Evolutionary conservation across 1,140 invertebrate species (phyloP).

Genomic region (Pachyrhynchus sulphureomaculatus): DNA sequence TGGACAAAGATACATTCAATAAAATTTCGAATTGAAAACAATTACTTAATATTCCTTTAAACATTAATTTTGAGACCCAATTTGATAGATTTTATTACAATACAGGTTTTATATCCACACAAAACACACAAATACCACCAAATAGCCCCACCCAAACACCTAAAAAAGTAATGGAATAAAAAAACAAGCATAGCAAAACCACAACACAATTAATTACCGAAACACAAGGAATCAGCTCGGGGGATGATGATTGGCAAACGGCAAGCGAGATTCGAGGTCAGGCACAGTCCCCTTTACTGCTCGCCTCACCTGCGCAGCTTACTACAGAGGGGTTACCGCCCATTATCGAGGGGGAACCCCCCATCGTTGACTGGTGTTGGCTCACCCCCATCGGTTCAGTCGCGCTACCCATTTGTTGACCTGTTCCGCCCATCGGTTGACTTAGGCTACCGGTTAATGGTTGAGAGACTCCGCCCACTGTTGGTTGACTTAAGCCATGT

Average conservation of each 20-base stretch:
- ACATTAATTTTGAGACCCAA: too few relatives aligned
- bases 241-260: conserved; percentile 40
- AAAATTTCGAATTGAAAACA: too few relatives aligned
- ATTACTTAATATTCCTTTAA: too few relatives aligned
- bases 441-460: too few relatives aligned
- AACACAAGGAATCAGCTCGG: conserved; percentile 42
- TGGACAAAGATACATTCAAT: too few relatives aligned
- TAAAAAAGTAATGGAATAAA: too few relatives aligned
- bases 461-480: too few relatives aligned
- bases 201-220: conserved; percentile 41
- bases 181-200: not conserved
- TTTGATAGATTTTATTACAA: too few relatives aligned
- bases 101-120: too few relatives aligned
- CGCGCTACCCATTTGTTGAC: not conserved
- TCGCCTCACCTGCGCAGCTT: conserved; percentile 19
- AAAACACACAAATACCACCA: too few relatives aligned
- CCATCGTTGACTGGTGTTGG: not conserved
- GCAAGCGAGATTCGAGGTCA: conserved; percentile 45
- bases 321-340: not conserved
- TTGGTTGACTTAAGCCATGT: not conserved
- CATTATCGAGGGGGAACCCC: not conserved
- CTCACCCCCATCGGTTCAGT: not conserved
- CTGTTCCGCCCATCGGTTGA: not conserved
- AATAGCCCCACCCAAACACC: too few relatives aligned
- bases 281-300: conserved; percentile 48